These are phyloP conservation scores for Thunnus maccoyii DNA, from an alignment of 2,113 vertebrate genomes.

Conservation along the genomic window DNA sequence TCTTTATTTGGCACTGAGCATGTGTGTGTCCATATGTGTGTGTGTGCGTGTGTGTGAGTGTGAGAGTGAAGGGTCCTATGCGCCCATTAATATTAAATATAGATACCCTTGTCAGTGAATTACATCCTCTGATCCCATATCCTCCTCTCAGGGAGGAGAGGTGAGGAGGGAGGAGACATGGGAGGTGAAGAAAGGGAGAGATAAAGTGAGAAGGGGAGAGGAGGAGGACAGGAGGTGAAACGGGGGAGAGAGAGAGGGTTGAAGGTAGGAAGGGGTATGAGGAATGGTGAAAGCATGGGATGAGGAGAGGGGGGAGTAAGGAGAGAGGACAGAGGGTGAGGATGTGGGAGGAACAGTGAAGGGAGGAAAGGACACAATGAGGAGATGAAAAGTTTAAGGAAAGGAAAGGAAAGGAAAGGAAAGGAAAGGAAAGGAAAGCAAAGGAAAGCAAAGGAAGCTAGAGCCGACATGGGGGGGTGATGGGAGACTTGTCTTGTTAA, in stretches of 20 bases:
- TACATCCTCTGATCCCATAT: slow-evolving; percentile 92
- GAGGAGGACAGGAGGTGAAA: slow-evolving; percentile 49
- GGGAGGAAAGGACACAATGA: slow-evolving; percentile 9
- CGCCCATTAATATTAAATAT: slow-evolving; percentile 99
- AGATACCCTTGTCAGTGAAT: slow-evolving; percentile 98
- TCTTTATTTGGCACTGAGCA: slow-evolving; percentile 92
- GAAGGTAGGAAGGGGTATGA: slow-evolving; percentile 2
- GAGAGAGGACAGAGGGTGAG: slow-evolving; percentile 48
- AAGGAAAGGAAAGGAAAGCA: too few relatives aligned
- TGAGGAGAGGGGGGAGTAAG: slow-evolving; percentile 23
- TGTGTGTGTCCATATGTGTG: slow-evolving; percentile 70
- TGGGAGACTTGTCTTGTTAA: slow-evolving; percentile 30
- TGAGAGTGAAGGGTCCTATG: slow-evolving; percentile 86
- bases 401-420: neutral
- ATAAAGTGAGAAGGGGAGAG: slow-evolving; percentile 52
- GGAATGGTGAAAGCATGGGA: slow-evolving; percentile 51
- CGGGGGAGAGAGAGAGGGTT: slow-evolving; percentile 11
- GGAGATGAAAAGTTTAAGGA: slow-evolving; percentile 26
- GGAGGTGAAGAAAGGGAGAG: slow-evolving; percentile 73
- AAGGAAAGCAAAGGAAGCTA: neutral
- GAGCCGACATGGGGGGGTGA: neutral
- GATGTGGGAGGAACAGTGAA: slow-evolving; percentile 10
- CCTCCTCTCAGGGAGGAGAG: slow-evolving; percentile 83
- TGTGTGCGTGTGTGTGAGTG: slow-evolving; percentile 63
- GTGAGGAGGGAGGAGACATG: slow-evolving; percentile 68